Evolutionary conservation across 2,797 vertebrate genomes (phyloP).

Genomic region (Hybognathus amarus): DNA sequence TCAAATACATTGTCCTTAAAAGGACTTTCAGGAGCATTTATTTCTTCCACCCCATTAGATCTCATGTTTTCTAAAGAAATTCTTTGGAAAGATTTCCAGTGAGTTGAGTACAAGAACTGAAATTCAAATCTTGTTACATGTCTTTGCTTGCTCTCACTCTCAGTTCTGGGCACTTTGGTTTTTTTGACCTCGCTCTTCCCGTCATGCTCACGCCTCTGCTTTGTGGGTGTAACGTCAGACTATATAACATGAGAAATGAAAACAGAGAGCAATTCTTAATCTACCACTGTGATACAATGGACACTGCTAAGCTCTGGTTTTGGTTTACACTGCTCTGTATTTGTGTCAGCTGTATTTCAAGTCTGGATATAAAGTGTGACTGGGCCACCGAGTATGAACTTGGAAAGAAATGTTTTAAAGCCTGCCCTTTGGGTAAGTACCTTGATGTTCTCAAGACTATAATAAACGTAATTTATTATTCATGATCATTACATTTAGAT

Average conservation of each 20-base stretch:
- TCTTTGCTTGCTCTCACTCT: background rate
- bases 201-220: background rate
- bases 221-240: background rate
- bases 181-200: background rate
- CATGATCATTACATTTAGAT: background rate
- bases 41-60: background rate
- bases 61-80: background rate
- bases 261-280: background rate
- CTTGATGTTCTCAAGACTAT: background rate
- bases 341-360: slow-evolving; percentile 7
- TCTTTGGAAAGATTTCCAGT: background rate
- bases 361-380: slow-evolving; percentile 42
- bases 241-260: background rate
- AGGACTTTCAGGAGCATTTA: background rate
- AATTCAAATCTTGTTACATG: background rate
- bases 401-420: slow-evolving; percentile 61
- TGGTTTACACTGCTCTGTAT: slow-evolving; percentile 12
- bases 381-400: slow-evolving; percentile 43
- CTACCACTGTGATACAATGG: slow-evolving; percentile 37
- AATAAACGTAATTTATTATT: background rate
- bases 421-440: slow-evolving; percentile 71
- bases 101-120: background rate
- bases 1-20: background rate
- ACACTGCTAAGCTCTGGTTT: slow-evolving; percentile 16
- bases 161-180: background rate